phyloP scores from a whole-genome alignment of 2,888 invertebrate species.

The Lepidochrysops patricia region DNA sequence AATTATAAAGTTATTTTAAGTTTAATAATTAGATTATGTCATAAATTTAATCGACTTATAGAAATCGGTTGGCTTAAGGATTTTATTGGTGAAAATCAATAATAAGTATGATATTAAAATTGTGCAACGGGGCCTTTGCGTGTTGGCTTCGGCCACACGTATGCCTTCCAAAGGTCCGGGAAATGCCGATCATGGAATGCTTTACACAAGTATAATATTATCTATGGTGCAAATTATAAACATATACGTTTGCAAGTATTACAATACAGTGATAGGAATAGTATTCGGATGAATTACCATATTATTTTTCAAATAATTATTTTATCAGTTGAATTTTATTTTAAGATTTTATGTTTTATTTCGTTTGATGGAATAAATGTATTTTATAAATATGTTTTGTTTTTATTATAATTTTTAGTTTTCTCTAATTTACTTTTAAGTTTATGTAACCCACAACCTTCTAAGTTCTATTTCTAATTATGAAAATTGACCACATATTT shows the following conservation, averaged over 20 bases:
- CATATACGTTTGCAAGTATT: conserved; percentile 17
- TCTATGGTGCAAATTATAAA: conserved; percentile 4
- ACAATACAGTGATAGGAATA: conserved; percentile 15
- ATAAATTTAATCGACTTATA: not conserved
- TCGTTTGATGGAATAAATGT: conserved; percentile 15
- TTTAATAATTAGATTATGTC: no score
- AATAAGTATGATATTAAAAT: not conserved
- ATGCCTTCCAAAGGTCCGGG: no score
- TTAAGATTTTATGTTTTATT: conserved; percentile 19
- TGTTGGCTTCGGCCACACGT: no score
- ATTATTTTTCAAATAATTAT: conserved; percentile 12
- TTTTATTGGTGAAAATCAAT: no score
- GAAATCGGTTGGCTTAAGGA: not conserved
- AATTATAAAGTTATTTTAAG: no score
- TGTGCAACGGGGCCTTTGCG: no score
- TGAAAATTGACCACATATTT: no score
- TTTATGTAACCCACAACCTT: no score
- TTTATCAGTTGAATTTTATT: conserved; percentile 13
- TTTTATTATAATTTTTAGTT: conserved; percentile 19
- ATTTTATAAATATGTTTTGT: conserved; percentile 13
- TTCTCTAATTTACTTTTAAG: conserved; percentile 30
- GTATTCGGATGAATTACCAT: conserved; percentile 18
- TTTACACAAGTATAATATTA: no score
- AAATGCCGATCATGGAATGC: no score
- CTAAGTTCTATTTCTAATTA: no score